Evolutionary conservation across 2,888 invertebrate genomes (phyloP).

Genomic region (Chelonus formosanus): DNA sequence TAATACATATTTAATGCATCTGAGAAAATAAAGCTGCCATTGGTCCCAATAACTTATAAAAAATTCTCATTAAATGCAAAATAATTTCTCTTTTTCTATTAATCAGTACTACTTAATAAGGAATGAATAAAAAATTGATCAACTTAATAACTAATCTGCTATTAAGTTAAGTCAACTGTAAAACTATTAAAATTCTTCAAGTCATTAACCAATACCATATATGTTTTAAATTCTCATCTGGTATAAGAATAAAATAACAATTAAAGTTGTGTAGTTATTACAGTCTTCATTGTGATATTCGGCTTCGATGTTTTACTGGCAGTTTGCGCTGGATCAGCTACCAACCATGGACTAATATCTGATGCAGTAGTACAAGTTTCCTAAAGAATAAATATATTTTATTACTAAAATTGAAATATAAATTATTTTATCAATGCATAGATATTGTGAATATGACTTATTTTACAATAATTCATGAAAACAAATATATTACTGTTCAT

Average conservation of each 20-base stretch:
- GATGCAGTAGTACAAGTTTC: slow-evolving; percentile 66
- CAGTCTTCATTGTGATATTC: slow-evolving; percentile 83
- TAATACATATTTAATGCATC: background rate
- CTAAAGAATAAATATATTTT: slow-evolving; percentile 56
- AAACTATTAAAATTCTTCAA: slow-evolving; percentile 15
- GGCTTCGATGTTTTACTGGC: slow-evolving; percentile 72
- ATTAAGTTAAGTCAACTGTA: slow-evolving; percentile 21
- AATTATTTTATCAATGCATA: no score
- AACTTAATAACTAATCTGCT: background rate
- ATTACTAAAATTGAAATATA: no score
- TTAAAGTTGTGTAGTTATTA: slow-evolving; percentile 85
- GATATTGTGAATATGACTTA: no score
- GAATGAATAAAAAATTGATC: background rate
- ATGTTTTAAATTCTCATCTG: slow-evolving; percentile 13
- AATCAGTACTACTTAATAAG: background rate
- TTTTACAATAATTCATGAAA: background rate
- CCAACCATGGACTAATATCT: slow-evolving; percentile 77
- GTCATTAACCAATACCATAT: slow-evolving; percentile 12
- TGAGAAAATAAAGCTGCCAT: slow-evolving; percentile 19
- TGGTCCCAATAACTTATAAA: slow-evolving; percentile 21
- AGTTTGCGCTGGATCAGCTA: slow-evolving; percentile 71
- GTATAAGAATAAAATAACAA: slow-evolving; percentile 18
- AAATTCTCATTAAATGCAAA: slow-evolving; percentile 7
- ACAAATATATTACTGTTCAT: slow-evolving; percentile 22
- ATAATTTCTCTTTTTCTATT: slow-evolving; percentile 3